Evolutionary conservation across 1,140 invertebrate genomes (phyloP), one percentile per base, ranked within the genome.

Genomic region (Dendrolimus punctatus): DNA sequence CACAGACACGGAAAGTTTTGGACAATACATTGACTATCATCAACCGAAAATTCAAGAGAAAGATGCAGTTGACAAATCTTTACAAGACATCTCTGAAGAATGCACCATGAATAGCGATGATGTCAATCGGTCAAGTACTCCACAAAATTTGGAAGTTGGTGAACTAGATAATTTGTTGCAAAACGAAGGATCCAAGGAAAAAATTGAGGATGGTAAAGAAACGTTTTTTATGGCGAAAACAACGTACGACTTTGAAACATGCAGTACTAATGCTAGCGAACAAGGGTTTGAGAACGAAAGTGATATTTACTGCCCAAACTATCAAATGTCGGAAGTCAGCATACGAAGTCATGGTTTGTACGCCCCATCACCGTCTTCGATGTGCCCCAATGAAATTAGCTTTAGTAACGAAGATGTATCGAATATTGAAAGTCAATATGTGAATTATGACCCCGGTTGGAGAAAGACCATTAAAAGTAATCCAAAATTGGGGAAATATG

Each of bases 291-390:
- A 88, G 42, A 88, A 87, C 58, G 89, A 90, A 68, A 90, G 89
- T 66, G 90, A 90, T 70, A 88, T 90, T 5, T 88, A 88, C 51
- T 88, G 84, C 44, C 85, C 87, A 4, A 90, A 90, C 59, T 90
- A 90, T 60, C 90, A 90, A 73, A 88, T 90, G 79, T 90, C 90
- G 1, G 90, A 90, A 83, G 88, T 90, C 0, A 90, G 89, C 62
- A 90, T 90, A 59, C 78, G 89, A 40, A 90, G 89, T 58, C 90
- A 90, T 55, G 89, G 89, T 0, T 57, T 90, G 38, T 90, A 90
- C 68, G 89, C 89, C 0, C 90, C 90, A 6, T 90, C 90, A 39
- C 87, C 89, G 4, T 80, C 85, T 0, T 85, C 83, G 2, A 84
- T 88, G 74, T 87, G 89, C 73, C 80, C 87, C 46, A 81, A 88